Evolutionary conservation across 2,888 invertebrate genomes (phyloP), one percentile per base, ranked within the genome.

Genomic region (Eristalis arbustorum): DNA sequence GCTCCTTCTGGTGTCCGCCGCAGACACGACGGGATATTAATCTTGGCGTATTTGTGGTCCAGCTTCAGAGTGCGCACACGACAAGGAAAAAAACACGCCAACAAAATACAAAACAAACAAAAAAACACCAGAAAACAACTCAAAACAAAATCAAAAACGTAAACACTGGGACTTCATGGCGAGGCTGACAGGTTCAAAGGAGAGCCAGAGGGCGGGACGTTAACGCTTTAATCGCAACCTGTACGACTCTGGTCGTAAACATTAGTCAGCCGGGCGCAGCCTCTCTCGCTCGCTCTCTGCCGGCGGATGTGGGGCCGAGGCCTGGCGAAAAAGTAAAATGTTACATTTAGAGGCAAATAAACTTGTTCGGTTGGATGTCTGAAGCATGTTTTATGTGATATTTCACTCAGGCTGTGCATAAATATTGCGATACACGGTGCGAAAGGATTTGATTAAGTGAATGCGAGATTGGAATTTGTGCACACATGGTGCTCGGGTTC

Each of bases 141-240:
- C 34, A 66, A 88, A 88, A 77, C 73, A 66, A 85, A 88, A 88
- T 85, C 87, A 85, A 73, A 89, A 74, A 49, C 85, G 68, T 85
- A 88, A 89, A 85, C 89, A 88, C 80, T 62, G 42, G 68, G 18
- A 77, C 62, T 77, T 10, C 13, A 49, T 8, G 87, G 78, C n/a
- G 63, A 78, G 67, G 83, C 75, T 87, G 87, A 83, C 87, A 87
- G 87, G 87, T 87, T 87, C 66, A 83, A 69, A 59, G 56, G 83
- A 75, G 83, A 75, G 67, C 71, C 56, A 79, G 83, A 71, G 78
- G 87, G 87, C 67, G 78, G 62, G 67, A 83, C 67, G 78, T 79
- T 87, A 87, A 87, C 87, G 83, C 87, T 87, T 87, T 87, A 87
- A 87, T 87, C 87, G 78, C 87, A 87, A 87, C 87, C 87, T 87